Percentiles rank a stretch among this genome's conserved stretches.
These are phyloP conservation scores for Colossoma macropomum DNA, from an alignment of 2,113 vertebrate species.

Conservation along the genomic window DNA sequence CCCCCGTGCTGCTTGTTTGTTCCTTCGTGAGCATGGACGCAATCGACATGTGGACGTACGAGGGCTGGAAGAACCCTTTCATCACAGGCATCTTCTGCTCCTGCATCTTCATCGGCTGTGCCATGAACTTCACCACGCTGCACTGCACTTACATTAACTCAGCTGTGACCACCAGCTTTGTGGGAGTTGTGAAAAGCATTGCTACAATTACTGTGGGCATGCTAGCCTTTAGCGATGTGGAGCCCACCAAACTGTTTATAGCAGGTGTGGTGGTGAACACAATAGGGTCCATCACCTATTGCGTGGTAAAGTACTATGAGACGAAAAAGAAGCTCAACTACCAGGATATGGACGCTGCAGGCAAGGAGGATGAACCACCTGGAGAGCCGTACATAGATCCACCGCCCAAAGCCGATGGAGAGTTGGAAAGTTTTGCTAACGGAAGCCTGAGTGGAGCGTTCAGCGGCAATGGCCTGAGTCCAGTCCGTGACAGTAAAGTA, in stretches of 20 bases:
- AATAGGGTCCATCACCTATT: conserved; percentile 93
- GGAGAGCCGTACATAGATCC: conserved; percentile 60
- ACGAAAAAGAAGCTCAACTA: conserved; percentile 87
- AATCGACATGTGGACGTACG: conserved; percentile 90
- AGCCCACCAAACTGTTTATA: conserved; percentile 91
- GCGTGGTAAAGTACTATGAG: conserved; percentile 90
- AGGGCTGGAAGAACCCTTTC: conserved; percentile 87
- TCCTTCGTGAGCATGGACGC: conserved; percentile 91
- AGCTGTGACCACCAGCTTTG: conserved; percentile 97
- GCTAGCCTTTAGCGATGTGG: conserved; percentile 93
- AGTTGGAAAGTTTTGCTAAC: conserved; percentile 43
- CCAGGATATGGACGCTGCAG: conserved; percentile 88
- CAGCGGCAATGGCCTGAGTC: conserved; percentile 18
- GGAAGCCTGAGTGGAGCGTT: conserved; percentile 32
- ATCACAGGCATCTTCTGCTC: conserved; percentile 87
- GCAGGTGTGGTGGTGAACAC: conserved; percentile 96
- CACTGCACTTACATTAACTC: conserved; percentile 99
- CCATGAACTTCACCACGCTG: conserved; percentile 98
- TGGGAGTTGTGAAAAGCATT: conserved; percentile 97
- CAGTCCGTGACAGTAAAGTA: conserved; percentile 29
- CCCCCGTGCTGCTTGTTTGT: conserved; percentile 88
- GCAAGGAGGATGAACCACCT: conserved; percentile 68
- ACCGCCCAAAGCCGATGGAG: conserved; percentile 51
- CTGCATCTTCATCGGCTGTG: conserved; percentile 92
- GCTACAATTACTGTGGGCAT: conserved; percentile 97